Evolutionary conservation across 2,888 invertebrate genomes (phyloP).

Genomic region (Eristalis pertinax): DNA sequence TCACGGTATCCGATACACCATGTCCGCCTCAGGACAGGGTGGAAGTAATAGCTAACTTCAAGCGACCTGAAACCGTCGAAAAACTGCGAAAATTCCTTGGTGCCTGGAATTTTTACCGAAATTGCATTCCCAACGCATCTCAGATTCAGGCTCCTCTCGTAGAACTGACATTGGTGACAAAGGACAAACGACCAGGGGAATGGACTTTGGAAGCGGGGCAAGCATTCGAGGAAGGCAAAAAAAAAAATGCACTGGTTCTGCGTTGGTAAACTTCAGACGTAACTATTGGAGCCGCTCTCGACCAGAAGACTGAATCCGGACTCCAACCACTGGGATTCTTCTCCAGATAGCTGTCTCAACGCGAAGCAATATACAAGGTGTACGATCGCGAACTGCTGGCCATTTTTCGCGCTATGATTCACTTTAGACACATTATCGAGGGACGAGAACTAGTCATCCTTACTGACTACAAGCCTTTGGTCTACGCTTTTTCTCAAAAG

Average conservation of each 20-base stretch:
- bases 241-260: slow-evolving; percentile 15
- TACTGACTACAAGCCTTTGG: slow-evolving; percentile 34
- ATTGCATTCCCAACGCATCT: slow-evolving; percentile 30
- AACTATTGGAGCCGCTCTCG: slow-evolving; percentile 19
- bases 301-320: slow-evolving; percentile 9
- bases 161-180: slow-evolving; percentile 27
- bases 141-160: slow-evolving; percentile 23
- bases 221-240: slow-evolving; percentile 33
- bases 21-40: slow-evolving; percentile 28
- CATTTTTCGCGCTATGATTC: no score
- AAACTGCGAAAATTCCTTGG: slow-evolving; percentile 37
- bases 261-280: slow-evolving; percentile 6
- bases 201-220: neutral
- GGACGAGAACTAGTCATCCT: slow-evolving; percentile 31
- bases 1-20: slow-evolving; percentile 39
- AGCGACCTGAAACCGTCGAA: neutral
- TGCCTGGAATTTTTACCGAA: slow-evolving; percentile 46
- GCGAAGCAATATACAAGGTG: slow-evolving; percentile 27
- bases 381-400: slow-evolving; percentile 28
- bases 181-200: slow-evolving; percentile 32
- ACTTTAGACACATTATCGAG: no score
- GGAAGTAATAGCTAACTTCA: neutral
- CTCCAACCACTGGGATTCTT: slow-evolving; percentile 76
- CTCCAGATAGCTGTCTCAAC: slow-evolving; percentile 65
- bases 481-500: slow-evolving; percentile 30